phyloP scores from a whole-genome alignment of 92 coral and sea anemone genomes.

The Phenganax subtilis region DNA sequence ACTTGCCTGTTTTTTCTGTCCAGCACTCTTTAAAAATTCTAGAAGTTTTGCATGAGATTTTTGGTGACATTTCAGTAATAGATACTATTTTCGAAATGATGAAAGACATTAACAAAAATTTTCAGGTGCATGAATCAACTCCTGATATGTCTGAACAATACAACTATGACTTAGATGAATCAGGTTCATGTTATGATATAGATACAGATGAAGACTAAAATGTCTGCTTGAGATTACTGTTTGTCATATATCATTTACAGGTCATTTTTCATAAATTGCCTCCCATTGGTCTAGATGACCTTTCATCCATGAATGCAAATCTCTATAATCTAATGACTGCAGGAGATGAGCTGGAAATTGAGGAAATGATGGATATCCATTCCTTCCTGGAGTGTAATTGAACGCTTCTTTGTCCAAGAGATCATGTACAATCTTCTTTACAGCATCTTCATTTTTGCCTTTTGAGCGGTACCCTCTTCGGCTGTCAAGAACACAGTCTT shows the following conservation, averaged over 20 bases:
- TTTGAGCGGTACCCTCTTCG: constrained; percentile 43
- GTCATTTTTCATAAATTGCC: constrained; percentile 25
- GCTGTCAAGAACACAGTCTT: constrained; percentile 44
- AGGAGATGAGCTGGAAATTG: constrained; percentile 25
- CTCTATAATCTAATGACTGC: constrained; percentile 26
- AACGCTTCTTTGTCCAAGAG: constrained; percentile 43
- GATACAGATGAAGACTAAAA: constrained; percentile 15
- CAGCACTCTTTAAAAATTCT: constrained; percentile 18
- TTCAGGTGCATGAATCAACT: not conserved
- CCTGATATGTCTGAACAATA: constrained; percentile 4
- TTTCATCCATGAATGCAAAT: constrained; percentile 33
- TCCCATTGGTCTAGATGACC: constrained; percentile 28
- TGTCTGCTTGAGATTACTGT: constrained; percentile 1
- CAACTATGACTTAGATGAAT: constrained; percentile 3
- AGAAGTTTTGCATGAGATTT: constrained; percentile 38
- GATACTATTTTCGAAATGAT: constrained; percentile 8
- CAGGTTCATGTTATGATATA: not conserved
- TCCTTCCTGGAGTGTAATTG: constrained; percentile 30
- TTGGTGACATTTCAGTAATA: constrained; percentile 35
- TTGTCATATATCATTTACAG: constrained; percentile 4
- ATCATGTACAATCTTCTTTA: constrained; percentile 47
- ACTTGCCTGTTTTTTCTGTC: constrained; percentile 38
- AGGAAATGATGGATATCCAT: constrained; percentile 50
- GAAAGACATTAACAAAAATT: not conserved
- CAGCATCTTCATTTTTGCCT: constrained; percentile 32